These are phyloP conservation scores for Drosophila sp. DNA, from an alignment of 1,140 invertebrate species.

Conservation along the genomic window DNA sequence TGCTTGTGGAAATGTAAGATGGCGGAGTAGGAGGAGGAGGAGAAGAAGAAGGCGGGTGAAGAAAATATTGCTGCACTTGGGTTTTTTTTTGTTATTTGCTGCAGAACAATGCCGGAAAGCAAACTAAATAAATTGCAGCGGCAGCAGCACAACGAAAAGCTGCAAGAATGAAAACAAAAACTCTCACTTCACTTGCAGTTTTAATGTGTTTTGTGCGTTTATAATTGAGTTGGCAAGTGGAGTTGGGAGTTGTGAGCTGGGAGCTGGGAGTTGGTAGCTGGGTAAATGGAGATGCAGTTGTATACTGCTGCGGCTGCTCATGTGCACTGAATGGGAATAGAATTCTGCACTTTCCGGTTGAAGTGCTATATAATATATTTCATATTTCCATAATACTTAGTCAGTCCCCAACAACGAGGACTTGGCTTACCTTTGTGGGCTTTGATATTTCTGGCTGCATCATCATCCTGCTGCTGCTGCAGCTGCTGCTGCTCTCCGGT, in stretches of 20 bases:
- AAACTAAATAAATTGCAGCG: slow-evolving; percentile 69
- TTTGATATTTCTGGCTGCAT: no score
- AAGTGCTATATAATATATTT: slow-evolving; percentile 64
- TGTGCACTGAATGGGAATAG: slow-evolving; percentile 79
- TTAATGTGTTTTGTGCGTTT: slow-evolving; percentile 81
- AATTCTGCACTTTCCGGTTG: slow-evolving; percentile 67
- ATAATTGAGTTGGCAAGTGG: slow-evolving; percentile 75
- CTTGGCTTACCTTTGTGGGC: slow-evolving; percentile 48
- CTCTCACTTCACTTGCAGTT: slow-evolving; percentile 75
- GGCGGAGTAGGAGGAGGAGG: background rate
- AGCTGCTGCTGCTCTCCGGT: slow-evolving; percentile 28
- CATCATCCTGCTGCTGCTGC: background rate
- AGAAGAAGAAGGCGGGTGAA: background rate
- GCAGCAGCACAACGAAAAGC: slow-evolving; percentile 48
- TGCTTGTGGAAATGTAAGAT: slow-evolving; percentile 46
- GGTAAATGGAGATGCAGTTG: slow-evolving; percentile 13
- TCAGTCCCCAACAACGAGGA: slow-evolving; percentile 16
- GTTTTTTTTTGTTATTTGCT: slow-evolving; percentile 43
- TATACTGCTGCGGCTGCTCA: slow-evolving; percentile 39
- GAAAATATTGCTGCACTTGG: slow-evolving; percentile 21
- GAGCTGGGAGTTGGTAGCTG: slow-evolving; percentile 21
- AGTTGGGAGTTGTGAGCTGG: slow-evolving; percentile 25
- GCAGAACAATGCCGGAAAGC: slow-evolving; percentile 52
- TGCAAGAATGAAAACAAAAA: slow-evolving; percentile 60
- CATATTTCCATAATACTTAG: slow-evolving; percentile 31